Conservation (phyloP, 2,797 vertebrate genomes). For the Hafferia zeledoni region DNA sequence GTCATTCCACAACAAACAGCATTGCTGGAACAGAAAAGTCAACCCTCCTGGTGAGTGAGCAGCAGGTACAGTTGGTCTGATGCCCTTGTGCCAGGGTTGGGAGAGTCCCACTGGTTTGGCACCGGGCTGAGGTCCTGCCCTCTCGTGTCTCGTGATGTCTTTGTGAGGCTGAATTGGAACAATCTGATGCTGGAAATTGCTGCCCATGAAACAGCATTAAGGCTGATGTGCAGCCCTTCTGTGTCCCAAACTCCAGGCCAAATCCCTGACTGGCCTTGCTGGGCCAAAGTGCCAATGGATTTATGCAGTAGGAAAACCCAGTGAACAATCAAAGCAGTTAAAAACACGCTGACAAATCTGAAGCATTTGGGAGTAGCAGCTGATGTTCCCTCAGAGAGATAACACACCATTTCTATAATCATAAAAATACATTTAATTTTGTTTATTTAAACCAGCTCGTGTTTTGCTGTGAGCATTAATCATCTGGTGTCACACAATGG, state of each 20-base stretch:
- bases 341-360: background rate
- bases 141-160: fast-evolving
- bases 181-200: background rate
- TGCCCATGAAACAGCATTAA: background rate
- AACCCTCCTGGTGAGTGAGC: background rate
- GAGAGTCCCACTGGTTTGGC: background rate
- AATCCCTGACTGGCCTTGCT: background rate
- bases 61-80: background rate
- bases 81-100: background rate
- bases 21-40: background rate
- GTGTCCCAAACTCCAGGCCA: background rate
- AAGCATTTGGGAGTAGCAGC: constrained; percentile 15
- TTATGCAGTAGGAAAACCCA: background rate
- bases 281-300: background rate
- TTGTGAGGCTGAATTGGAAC: background rate
- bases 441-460: constrained; percentile 22
- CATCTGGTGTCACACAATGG: constrained; percentile 4
- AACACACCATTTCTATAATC: constrained; percentile 11
- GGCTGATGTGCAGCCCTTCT: background rate
- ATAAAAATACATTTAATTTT: constrained; percentile 24
- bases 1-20: background rate
- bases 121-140: background rate
- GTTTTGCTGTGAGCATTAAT: constrained; percentile 48
- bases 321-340: background rate
- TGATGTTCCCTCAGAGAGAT: background rate